A percentile compares a stretch with the other conserved stretches of the same genome.
These are phyloP conservation scores for Spheniscus humboldti DNA, from an alignment of 2,797 vertebrate species.

Conservation along the genomic window DNA sequence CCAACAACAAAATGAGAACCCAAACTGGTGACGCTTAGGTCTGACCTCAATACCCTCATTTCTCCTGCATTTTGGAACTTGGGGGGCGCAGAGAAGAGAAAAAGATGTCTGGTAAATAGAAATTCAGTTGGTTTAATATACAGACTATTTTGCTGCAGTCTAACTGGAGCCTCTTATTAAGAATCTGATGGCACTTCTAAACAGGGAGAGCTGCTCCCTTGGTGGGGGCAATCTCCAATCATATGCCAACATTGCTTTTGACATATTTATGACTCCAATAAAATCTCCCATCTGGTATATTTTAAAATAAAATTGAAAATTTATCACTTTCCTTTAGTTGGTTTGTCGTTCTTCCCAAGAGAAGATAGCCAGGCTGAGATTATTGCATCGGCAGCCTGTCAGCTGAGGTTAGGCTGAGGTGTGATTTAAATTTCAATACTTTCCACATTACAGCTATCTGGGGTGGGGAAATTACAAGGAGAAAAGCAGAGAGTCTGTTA, in stretches of 20 bases:
- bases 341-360: slow-evolving; percentile 68
- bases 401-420: slow-evolving; percentile 61
- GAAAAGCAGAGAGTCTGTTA: slow-evolving; percentile 42
- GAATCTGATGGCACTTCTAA: slow-evolving; percentile 75
- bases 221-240: slow-evolving; percentile 69
- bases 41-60: slow-evolving; percentile 32
- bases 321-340: slow-evolving; percentile 73
- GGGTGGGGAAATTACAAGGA: slow-evolving; percentile 51
- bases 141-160: slow-evolving; percentile 66
- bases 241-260: slow-evolving; percentile 73
- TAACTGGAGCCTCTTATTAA: slow-evolving; percentile 71
- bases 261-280: slow-evolving; percentile 80
- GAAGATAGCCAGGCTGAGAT: slow-evolving; percentile 72
- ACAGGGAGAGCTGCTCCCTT: slow-evolving; percentile 62
- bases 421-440: slow-evolving; percentile 76
- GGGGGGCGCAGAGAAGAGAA: background rate
- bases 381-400: slow-evolving; percentile 57
- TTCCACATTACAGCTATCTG: slow-evolving; percentile 67
- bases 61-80: slow-evolving; percentile 44
- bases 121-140: slow-evolving; percentile 74
- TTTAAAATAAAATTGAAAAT: slow-evolving; percentile 82
- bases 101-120: slow-evolving; percentile 67
- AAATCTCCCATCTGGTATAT: slow-evolving; percentile 82
- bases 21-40: background rate
- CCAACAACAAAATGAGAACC: background rate